These are phyloP conservation scores for Bombus picipes DNA, from an alignment of 1,140 invertebrate genomes.

Conservation along the genomic window DNA sequence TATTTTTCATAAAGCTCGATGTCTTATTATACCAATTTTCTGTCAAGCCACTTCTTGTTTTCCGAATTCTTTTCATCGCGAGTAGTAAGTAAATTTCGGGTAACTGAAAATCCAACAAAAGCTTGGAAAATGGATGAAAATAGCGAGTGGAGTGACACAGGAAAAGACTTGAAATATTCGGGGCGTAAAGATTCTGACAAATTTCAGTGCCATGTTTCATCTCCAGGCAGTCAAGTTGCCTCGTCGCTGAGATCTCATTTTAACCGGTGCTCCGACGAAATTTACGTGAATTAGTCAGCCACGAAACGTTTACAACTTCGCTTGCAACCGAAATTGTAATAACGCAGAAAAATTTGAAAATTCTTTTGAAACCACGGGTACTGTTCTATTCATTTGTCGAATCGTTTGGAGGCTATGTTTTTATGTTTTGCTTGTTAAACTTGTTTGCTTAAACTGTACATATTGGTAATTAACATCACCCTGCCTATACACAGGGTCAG, in stretches of 20 bases:
- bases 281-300: background rate
- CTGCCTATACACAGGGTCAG: slow-evolving; percentile 44
- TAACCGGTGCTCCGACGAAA: background rate
- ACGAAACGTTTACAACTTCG: background rate
- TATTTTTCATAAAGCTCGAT: background rate
- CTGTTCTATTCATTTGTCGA: too few species aligned
- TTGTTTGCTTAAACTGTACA: slow-evolving; percentile 2
- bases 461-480: slow-evolving; percentile 31
- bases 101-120: slow-evolving; percentile 39
- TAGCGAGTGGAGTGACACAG: slow-evolving; percentile 42
- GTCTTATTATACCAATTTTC: background rate
- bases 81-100: slow-evolving; percentile 20
- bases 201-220: slow-evolving; percentile 53
- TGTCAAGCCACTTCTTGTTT: background rate
- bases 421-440: background rate
- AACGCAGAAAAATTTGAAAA: background rate
- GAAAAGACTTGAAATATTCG: slow-evolving; percentile 58
- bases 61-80: background rate
- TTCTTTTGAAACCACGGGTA: too few species aligned
- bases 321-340: background rate
- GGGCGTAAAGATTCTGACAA: slow-evolving; percentile 61
- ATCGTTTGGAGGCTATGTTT: too few species aligned
- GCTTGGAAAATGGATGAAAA: slow-evolving; percentile 61
- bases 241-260: slow-evolving; percentile 29
- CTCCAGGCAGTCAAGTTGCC: slow-evolving; percentile 44